Evolutionary conservation across 92 coral and sea anemone genomes (phyloP).

Genomic region (Ricordea florida): DNA sequence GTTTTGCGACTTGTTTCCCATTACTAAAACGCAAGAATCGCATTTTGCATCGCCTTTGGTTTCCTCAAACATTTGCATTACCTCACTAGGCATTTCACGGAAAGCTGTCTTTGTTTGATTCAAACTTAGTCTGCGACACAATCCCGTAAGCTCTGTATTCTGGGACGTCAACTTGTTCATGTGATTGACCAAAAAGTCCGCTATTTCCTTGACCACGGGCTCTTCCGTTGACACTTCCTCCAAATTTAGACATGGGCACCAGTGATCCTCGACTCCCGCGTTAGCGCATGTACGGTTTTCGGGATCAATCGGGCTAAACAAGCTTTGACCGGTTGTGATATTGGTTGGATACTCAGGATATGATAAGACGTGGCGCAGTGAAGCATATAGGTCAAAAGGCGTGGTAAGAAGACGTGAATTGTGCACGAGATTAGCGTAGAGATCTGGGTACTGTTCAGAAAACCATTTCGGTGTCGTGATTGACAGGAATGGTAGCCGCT

Average conservation of each 20-base stretch:
- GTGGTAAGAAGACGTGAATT: slow-evolving; percentile 58
- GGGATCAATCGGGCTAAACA: slow-evolving; percentile 49
- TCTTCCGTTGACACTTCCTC: slow-evolving; percentile 44
- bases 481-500: slow-evolving; percentile 75
- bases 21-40: slow-evolving; percentile 56
- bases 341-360: slow-evolving; percentile 66
- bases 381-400: slow-evolving; percentile 72
- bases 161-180: slow-evolving; percentile 40
- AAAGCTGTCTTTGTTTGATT: slow-evolving; percentile 45
- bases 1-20: slow-evolving; percentile 21
- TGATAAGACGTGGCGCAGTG: slow-evolving; percentile 57
- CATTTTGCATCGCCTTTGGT: slow-evolving; percentile 18
- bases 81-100: slow-evolving; percentile 61
- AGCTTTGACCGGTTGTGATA: slow-evolving; percentile 69
- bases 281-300: slow-evolving; percentile 63
- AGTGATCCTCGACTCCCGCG: slow-evolving; percentile 73
- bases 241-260: slow-evolving; percentile 89
- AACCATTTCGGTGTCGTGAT: slow-evolving; percentile 66
- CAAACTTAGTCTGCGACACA: slow-evolving; percentile 50
- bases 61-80: slow-evolving; percentile 34
- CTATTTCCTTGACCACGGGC: slow-evolving; percentile 43
- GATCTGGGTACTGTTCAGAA: slow-evolving; percentile 26
- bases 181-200: slow-evolving; percentile 23
- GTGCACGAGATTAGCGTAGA: slow-evolving; percentile 27
- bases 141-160: neutral